phyloP scores from a whole-genome alignment of 30 jellyfish, hydroid and myxozoan species.

The Chrysaora quinquecirrha region DNA sequence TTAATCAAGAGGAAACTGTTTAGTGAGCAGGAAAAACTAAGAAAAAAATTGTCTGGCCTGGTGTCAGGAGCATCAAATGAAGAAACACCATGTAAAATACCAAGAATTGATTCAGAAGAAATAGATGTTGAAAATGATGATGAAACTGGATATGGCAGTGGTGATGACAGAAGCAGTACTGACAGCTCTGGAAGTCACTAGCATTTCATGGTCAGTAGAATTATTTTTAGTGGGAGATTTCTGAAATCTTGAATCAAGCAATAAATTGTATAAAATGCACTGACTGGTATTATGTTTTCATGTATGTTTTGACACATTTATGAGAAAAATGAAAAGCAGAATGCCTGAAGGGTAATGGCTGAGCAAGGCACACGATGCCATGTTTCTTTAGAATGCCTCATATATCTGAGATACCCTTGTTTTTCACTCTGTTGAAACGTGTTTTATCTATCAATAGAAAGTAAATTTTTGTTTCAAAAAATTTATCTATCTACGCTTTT shows the following conservation, averaged over 20 bases:
- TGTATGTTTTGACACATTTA: not conserved
- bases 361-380: too few species aligned
- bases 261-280: conserved; percentile 32
- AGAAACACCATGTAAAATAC: conserved; percentile 59
- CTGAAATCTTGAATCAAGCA: conserved; percentile 8
- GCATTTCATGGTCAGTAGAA: conserved; percentile 29
- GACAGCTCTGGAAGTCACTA: conserved; percentile 78
- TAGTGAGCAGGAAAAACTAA: conserved; percentile 86
- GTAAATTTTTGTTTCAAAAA: too few species aligned
- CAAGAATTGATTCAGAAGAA: conserved; percentile 67
- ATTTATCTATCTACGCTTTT: too few species aligned
- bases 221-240: not conserved
- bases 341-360: too few species aligned
- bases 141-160: conserved; percentile 96
- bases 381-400: too few species aligned
- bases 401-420: too few species aligned
- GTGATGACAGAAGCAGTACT: conserved; percentile 90
- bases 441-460: too few species aligned
- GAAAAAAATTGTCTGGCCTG: conserved; percentile 64
- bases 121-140: conserved; percentile 95
- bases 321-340: not conserved
- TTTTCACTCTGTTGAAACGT: too few species aligned
- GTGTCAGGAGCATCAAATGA: conserved; percentile 58
- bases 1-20: conserved; percentile 64
- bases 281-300: not conserved